Evolutionary conservation across 2,113 vertebrate species (phyloP).

Genomic region (Silurus meridionalis): DNA sequence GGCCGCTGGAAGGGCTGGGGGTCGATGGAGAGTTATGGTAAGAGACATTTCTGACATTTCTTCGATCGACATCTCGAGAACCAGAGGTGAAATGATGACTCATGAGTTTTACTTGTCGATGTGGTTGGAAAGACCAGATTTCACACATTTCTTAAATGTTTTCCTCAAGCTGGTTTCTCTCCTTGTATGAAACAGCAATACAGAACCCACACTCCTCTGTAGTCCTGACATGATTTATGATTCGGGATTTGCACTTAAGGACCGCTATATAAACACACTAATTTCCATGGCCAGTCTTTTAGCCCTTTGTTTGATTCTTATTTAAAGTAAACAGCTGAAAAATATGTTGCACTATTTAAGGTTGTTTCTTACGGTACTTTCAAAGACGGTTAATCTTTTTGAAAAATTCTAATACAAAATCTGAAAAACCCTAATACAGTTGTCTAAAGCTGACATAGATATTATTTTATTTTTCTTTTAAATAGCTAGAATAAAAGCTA

Average conservation of each 20-base stretch:
- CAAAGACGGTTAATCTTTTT: background rate
- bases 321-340: constrained; percentile 43
- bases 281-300: constrained; percentile 34
- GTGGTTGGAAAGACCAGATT: background rate
- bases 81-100: background rate
- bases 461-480: background rate
- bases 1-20: constrained; percentile 75
- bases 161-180: constrained; percentile 40
- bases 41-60: constrained; percentile 44
- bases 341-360: constrained; percentile 7
- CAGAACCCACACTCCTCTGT: constrained; percentile 28
- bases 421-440: no score
- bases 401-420: background rate
- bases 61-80: background rate
- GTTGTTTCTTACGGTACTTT: background rate
- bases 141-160: constrained; percentile 18
- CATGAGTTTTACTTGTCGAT: no score
- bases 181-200: constrained; percentile 2
- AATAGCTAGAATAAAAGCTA: background rate
- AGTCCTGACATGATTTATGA: constrained; percentile 57
- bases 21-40: constrained; percentile 78
- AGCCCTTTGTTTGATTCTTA: constrained; percentile 48
- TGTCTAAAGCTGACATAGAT: background rate
- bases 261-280: constrained; percentile 54
- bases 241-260: constrained; percentile 42